Percentiles rank a stretch among this genome's conserved stretches.
These are phyloP conservation scores for Chrysotoxum bicinctum DNA, from an alignment of 2,888 invertebrate genomes.

Conservation along the genomic window DNA sequence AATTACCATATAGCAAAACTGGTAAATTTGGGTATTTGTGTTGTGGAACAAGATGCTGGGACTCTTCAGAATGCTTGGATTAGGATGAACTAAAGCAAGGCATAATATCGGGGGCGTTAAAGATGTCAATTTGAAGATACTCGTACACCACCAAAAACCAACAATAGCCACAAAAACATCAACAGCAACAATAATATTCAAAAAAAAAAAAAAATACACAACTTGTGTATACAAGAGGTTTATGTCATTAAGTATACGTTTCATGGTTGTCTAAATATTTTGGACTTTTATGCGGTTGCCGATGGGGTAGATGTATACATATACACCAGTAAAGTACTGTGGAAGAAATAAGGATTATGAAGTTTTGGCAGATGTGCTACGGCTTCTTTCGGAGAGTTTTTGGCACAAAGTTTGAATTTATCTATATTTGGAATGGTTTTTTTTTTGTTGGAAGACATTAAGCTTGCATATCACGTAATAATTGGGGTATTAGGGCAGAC, in stretches of 20 bases:
- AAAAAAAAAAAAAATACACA: slow-evolving; percentile 2
- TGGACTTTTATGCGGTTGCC: slow-evolving; percentile 9
- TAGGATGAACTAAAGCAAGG: slow-evolving; percentile 33
- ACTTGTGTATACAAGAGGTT: slow-evolving; percentile 44
- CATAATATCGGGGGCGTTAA: slow-evolving; percentile 15
- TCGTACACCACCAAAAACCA: not conserved
- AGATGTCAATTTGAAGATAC: slow-evolving; percentile 17
- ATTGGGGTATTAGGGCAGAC: slow-evolving; percentile 35
- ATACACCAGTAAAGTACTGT: not conserved
- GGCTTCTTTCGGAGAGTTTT: not conserved
- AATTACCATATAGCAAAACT: slow-evolving; percentile 68
- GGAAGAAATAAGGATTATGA: slow-evolving; percentile 37
- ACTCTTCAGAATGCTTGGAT: not conserved
- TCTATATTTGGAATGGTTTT: not conserved
- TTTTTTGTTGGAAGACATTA: slow-evolving; percentile 14
- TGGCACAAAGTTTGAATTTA: slow-evolving; percentile 26
- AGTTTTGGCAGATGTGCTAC: slow-evolving; percentile 32
- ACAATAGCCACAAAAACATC: not conserved
- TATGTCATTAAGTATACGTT: slow-evolving; percentile 53
- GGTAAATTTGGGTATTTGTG: slow-evolving; percentile 45
- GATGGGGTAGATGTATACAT: not conserved
- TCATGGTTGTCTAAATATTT: slow-evolving; percentile 64
- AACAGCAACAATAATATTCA: not conserved
- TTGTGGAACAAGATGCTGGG: not conserved
- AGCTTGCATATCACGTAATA: slow-evolving; percentile 58